Evolutionary conservation across 2,797 vertebrate genomes (phyloP).

Genomic region (Acanthurus leucopareius): DNA sequence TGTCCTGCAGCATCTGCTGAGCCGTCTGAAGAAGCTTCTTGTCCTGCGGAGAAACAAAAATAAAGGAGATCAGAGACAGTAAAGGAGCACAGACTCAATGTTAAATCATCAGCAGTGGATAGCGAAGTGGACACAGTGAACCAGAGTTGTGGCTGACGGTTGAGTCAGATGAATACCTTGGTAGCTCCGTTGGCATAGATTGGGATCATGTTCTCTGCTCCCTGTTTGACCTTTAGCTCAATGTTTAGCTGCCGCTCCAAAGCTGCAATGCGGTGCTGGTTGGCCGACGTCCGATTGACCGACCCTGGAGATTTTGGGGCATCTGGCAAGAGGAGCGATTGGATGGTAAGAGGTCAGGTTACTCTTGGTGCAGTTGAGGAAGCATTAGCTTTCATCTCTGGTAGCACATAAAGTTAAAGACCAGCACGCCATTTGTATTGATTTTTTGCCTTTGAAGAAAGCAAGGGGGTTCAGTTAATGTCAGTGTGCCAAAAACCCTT

Average conservation of each 20-base stretch:
- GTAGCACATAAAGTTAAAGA: background rate
- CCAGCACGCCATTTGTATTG: background rate
- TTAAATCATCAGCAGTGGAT: background rate
- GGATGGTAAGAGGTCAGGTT: background rate
- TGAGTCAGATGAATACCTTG: slow-evolving; percentile 77
- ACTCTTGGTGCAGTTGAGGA: background rate
- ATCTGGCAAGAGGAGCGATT: slow-evolving; percentile 71
- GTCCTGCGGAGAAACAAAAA: slow-evolving; percentile 78
- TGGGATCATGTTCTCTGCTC: slow-evolving; percentile 95
- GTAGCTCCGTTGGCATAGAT: slow-evolving; percentile 91
- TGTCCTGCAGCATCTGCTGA: slow-evolving; percentile 95
- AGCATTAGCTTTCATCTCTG: background rate
- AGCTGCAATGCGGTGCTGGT: slow-evolving; percentile 86
- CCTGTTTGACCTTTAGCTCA: slow-evolving; percentile 94
- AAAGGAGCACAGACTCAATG: background rate
- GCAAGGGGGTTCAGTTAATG: too few species aligned
- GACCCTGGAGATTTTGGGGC: slow-evolving; percentile 77
- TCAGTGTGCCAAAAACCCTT: too few species aligned
- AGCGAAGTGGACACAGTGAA: background rate
- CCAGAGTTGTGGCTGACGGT: background rate
- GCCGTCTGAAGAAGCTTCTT: slow-evolving; percentile 90
- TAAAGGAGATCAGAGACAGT: slow-evolving; percentile 43
- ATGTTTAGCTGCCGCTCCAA: slow-evolving; percentile 94
- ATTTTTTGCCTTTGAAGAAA: too few species aligned
- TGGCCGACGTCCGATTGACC: slow-evolving; percentile 78